Conservation (phyloP, 2,113 vertebrate genomes). For the Asarcornis scutulata region DNA sequence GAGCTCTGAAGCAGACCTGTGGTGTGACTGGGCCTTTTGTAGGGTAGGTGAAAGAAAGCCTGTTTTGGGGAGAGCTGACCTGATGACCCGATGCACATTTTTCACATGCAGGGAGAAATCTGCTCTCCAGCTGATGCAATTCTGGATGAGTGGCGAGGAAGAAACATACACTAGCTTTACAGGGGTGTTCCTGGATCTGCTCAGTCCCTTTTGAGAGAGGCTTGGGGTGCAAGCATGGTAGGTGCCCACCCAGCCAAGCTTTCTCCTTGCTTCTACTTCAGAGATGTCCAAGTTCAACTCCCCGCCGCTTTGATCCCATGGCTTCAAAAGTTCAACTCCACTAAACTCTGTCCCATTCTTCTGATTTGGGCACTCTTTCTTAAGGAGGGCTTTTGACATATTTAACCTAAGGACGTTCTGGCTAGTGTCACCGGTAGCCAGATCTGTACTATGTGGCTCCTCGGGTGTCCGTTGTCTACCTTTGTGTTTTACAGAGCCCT, state of each 20-base stretch:
- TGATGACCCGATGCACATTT: neutral
- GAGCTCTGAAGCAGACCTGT: neutral
- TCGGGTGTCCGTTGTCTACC: neutral
- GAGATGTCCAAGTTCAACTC: neutral
- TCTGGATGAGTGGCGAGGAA: neutral
- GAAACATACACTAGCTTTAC: neutral
- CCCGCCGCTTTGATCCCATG: neutral
- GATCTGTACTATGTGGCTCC: neutral
- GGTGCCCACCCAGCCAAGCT: neutral
- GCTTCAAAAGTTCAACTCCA: neutral
- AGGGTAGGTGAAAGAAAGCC: neutral
- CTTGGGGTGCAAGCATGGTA: neutral
- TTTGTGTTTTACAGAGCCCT: neutral
- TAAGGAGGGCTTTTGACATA: neutral
- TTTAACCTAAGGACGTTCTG: neutral
- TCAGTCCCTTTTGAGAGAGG: neutral
- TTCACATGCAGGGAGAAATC: rapidly evolving
- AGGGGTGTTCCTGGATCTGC: neutral
- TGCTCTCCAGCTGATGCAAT: rapidly evolving
- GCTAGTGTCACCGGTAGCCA: neutral
- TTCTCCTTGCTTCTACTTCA: neutral
- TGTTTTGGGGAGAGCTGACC: neutral
- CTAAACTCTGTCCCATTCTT: neutral
- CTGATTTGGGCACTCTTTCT: neutral
- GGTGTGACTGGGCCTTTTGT: rapidly evolving